phyloP scores from a whole-genome alignment of 2,888 invertebrate genomes.

The Allygus modestus region DNA sequence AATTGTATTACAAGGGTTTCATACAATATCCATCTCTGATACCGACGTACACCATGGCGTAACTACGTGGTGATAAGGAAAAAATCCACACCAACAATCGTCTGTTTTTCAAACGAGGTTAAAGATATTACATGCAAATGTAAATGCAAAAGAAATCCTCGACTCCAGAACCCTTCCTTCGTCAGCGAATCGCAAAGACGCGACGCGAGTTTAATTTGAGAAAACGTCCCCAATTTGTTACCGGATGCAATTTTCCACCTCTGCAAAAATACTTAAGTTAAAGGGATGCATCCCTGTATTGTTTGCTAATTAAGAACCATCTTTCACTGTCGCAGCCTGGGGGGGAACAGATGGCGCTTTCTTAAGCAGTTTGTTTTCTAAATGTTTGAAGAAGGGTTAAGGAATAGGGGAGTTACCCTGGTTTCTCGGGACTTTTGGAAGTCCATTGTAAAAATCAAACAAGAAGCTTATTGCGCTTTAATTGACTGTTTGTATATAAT shows the following conservation, averaged over 20 bases:
- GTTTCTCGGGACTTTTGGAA: neutral
- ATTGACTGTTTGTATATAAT: too few relatives aligned
- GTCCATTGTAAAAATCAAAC: neutral
- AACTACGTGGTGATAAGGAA: neutral
- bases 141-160: constrained; percentile 44
- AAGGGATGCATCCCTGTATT: constrained; percentile 59
- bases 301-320: constrained; percentile 59
- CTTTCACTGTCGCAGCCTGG: constrained; percentile 45
- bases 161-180: constrained; percentile 25
- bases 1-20: too few relatives aligned
- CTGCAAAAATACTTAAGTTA: constrained; percentile 35
- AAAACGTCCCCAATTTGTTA: constrained; percentile 49
- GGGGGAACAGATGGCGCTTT: constrained; percentile 51
- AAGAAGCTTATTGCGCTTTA: too few relatives aligned
- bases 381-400: constrained; percentile 42
- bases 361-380: constrained; percentile 24
- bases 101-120: constrained; percentile 28
- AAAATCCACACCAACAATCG: neutral
- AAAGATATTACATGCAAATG: constrained; percentile 41
- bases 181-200: neutral
- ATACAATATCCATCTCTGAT: too few relatives aligned
- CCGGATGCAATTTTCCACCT: constrained; percentile 48
- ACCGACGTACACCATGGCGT: too few relatives aligned
- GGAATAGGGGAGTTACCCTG: constrained; percentile 36
- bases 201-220: constrained; percentile 44